Conservation (phyloP, 1,140 invertebrate genomes). For the Ostrea edulis region DNA sequence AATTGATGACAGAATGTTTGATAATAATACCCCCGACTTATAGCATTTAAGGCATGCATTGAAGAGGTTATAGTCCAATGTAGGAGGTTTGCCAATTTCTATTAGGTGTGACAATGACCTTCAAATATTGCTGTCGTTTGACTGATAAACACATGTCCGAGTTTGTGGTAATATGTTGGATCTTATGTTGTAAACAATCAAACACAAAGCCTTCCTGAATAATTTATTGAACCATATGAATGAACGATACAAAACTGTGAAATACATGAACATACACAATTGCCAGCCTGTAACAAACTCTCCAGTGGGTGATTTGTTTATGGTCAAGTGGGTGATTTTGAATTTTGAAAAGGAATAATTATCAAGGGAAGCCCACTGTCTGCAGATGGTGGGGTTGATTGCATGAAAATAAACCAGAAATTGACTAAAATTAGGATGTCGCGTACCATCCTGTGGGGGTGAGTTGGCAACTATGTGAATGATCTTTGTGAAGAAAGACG, state of each 20-base stretch:
- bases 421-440: too few relatives aligned
- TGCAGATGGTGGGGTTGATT: too few relatives aligned
- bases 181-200: background rate
- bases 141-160: background rate
- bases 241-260: background rate
- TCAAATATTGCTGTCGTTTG: background rate
- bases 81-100: background rate
- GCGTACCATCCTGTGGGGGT: too few relatives aligned
- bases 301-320: too few relatives aligned
- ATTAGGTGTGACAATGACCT: background rate
- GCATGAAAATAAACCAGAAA: too few relatives aligned
- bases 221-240: conserved; percentile 1
- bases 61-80: background rate
- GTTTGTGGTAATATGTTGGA: background rate
- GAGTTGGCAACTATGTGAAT: too few relatives aligned
- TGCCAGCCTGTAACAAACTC: too few relatives aligned
- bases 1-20: background rate
- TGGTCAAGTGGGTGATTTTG: too few relatives aligned
- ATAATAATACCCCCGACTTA: background rate
- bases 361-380: too few relatives aligned
- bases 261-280: too few relatives aligned
- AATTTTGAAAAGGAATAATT: too few relatives aligned
- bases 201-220: conserved; percentile 14
- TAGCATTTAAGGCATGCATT: background rate
- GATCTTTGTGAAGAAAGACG: background rate